Base-by-base conservation (phyloP, 1,140 invertebrate species). In the Drosophila tropicalis region DNA sequence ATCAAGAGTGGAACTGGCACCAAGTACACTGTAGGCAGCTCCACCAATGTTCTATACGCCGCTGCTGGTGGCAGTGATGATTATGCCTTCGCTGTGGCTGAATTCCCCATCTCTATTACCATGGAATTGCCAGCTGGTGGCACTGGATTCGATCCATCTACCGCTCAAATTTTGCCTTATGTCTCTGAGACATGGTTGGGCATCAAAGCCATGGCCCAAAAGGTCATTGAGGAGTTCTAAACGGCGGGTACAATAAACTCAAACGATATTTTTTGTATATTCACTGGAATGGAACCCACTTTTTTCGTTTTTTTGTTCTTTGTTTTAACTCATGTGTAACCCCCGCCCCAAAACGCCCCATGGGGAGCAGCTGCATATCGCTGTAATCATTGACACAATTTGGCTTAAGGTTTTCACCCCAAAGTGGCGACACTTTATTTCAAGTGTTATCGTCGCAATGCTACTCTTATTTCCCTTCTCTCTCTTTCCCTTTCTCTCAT, bases 171-270 rank as follows among this genome's bases (percentile, higher is more conserved):
- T 19, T 17, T 90, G 36, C 92, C 92, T 25, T 93, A 93, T 36
- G 92, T 94, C 6, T 91, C 92, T n/a, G 97, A 98, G 92, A 97
- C 96, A 4, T 97, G 96, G 93, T 94, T 95, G 62, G 95, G 94
- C n/a, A 93, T 97, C 61, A 72, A 83, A 51, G 91, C 91, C 66
- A 92, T 92, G 91, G 91, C 87, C 56, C 19, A 81, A 61, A 73
- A 72, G 62, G 87, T 92, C 12, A 68, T 73, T 12, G 36, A 76
- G 1, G 91, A 90, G 19, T 92, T 82, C 79, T 90, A 90, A 65
- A 22, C 56, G 40, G 17, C 58, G 40, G n/a, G 34, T 54, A 10
- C 40, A 81, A 67, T 77, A 77, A 77, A 76, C 29, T 44, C 32
- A 22, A 39, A 62, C 12, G 54, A 76, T 77, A 76, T 76, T 70